Evolutionary conservation across 2,113 vertebrate genomes (phyloP).

Genomic region (Saccopteryx leptura): DNA sequence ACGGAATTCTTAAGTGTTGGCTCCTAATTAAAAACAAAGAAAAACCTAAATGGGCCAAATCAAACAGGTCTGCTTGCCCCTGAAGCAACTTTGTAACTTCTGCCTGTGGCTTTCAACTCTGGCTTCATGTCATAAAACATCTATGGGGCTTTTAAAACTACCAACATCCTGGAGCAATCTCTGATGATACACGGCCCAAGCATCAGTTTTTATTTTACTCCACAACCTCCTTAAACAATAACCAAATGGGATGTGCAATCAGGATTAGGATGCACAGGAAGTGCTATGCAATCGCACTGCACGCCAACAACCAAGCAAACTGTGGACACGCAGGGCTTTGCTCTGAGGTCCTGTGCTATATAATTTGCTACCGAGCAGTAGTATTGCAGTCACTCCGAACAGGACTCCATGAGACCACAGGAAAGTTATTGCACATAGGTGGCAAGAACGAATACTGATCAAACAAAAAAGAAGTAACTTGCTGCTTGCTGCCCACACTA

Average conservation of each 20-base stretch:
- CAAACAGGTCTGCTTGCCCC: neutral
- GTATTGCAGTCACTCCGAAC: neutral
- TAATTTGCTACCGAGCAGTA: neutral
- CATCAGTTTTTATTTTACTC: neutral
- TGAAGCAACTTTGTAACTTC: neutral
- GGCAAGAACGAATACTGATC: neutral
- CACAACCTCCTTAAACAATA: neutral
- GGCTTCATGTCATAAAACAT: neutral
- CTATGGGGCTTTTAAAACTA: neutral
- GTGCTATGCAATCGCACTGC: neutral
- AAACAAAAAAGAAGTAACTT: neutral
- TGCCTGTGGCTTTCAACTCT: neutral
- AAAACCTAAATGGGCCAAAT: neutral
- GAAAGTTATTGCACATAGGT: neutral
- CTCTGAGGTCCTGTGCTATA: neutral
- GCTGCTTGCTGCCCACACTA: neutral
- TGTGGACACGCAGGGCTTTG: neutral
- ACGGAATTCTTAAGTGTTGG: neutral
- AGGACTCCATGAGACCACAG: neutral
- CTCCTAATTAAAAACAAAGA: conserved; percentile 48
- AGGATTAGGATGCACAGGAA: neutral
- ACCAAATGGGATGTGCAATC: neutral
- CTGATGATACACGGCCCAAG: neutral
- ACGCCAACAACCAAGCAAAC: neutral
- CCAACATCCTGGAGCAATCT: neutral